These are phyloP conservation scores for Toxotes lorentzi DNA, from an alignment of 2,797 vertebrate species.

Conservation along the genomic window DNA sequence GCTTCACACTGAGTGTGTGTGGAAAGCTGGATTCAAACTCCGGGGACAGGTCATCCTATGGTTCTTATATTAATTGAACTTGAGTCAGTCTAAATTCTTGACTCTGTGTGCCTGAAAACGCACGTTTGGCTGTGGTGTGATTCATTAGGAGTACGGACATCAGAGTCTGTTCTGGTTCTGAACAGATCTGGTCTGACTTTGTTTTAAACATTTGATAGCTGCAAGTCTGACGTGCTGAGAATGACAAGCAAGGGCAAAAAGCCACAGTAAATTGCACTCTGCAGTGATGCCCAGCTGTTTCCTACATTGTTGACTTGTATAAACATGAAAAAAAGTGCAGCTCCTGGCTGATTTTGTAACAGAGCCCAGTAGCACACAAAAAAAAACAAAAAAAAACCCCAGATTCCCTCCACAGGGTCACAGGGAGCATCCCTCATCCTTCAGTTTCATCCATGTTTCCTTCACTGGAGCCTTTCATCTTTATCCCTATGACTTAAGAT, in stretches of 20 bases:
- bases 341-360: neutral
- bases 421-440: too few species aligned
- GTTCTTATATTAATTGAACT: neutral
- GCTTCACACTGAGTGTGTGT: slow-evolving; percentile 1
- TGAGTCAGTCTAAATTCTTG: neutral
- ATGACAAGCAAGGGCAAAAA: neutral
- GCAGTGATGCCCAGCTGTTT: neutral
- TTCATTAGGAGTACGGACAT: too few species aligned
- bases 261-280: neutral
- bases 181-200: neutral
- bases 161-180: neutral
- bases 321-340: neutral
- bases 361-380: too few species aligned
- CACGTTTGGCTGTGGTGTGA: neutral
- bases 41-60: neutral
- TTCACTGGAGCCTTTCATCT: too few species aligned
- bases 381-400: too few species aligned
- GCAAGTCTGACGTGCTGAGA: neutral
- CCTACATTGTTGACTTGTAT: neutral
- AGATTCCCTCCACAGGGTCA: too few species aligned
- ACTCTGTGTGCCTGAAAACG: neutral
- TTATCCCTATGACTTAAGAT: too few species aligned
- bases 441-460: too few species aligned
- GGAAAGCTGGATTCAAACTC: neutral
- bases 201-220: too few species aligned